Evolutionary conservation across 2,797 vertebrate species (phyloP).

Genomic region (Falco biarmicus): DNA sequence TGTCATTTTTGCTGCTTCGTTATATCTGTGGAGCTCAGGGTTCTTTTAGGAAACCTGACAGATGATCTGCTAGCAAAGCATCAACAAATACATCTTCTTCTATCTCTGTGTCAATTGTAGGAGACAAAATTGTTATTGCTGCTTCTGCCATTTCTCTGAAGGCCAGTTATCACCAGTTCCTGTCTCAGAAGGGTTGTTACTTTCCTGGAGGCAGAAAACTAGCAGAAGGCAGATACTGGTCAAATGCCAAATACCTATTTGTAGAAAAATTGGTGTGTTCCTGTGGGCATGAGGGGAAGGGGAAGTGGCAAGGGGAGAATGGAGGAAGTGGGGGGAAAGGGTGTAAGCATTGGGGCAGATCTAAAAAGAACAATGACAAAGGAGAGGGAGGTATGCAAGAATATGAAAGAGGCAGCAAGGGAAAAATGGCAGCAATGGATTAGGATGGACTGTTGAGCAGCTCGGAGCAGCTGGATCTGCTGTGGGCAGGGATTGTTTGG

Average conservation of each 20-base stretch:
- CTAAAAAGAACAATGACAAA: not conserved
- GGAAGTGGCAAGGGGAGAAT: not conserved
- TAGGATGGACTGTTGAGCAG: not conserved
- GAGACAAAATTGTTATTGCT: not conserved
- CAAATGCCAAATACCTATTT: not conserved
- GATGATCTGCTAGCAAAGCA: not conserved
- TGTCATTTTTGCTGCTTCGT: not conserved
- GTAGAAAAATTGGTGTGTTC: not conserved
- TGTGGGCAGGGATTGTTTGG: not conserved
- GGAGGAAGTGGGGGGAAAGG: not conserved
- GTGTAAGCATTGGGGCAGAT: not conserved
- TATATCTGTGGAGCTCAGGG: accelerated
- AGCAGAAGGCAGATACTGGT: not conserved
- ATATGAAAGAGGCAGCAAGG: not conserved
- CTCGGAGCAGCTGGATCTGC: conserved; percentile 32
- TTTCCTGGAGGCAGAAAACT: not conserved
- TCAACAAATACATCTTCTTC: not conserved
- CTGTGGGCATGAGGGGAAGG: not conserved
- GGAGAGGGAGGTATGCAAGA: not conserved
- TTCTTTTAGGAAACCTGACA: not conserved
- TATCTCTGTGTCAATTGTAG: not conserved
- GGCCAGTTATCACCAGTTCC: not conserved
- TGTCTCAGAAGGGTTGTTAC: not conserved
- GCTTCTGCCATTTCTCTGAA: not conserved
- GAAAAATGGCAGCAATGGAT: not conserved